Conservation (phyloP, 1,140 invertebrate genomes). For the Caenorhabditis inopinata region DNA sequence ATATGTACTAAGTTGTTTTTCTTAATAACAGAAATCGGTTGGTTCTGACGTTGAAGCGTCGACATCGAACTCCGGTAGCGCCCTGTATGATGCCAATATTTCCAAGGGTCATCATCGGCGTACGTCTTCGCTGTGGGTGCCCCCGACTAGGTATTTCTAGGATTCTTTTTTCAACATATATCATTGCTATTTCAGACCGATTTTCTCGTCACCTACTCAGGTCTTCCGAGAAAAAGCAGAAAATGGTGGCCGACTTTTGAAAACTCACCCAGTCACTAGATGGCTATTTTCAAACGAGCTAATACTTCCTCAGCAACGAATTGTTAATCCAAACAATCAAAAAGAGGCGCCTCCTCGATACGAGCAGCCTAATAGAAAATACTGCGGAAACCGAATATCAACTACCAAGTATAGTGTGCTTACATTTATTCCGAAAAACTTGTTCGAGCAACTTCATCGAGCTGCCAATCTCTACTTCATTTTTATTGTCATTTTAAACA, state of each 20-base stretch:
- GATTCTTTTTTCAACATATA: neutral
- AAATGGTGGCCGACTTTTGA: constrained; percentile 35
- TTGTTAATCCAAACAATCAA: constrained; percentile 59
- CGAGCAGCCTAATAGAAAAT: constrained; percentile 79
- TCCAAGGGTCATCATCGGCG: constrained; percentile 48
- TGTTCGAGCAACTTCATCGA: constrained; percentile 81
- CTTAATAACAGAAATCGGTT: neutral
- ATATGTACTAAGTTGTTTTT: neutral
- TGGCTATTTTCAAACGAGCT: constrained; percentile 31
- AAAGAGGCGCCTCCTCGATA: constrained; percentile 69
- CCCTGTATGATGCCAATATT: neutral
- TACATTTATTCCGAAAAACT: constrained; percentile 91
- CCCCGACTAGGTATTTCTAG: constrained; percentile 39
- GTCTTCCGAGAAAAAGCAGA: constrained; percentile 46
- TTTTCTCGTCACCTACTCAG: constrained; percentile 45
- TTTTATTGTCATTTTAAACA: constrained; percentile 81
- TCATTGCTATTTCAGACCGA: constrained; percentile 36
- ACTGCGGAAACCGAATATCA: constrained; percentile 78
- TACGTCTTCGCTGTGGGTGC: constrained; percentile 50
- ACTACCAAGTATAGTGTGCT: constrained; percentile 93
- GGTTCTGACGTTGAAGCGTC: constrained; percentile 18
- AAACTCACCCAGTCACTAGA: constrained; percentile 29
- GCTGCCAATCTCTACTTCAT: constrained; percentile 98
- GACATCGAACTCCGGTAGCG: constrained; percentile 16
- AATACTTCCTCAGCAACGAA: neutral